phyloP scores from a whole-genome alignment of 2,888 invertebrate genomes.

The Pollenia griseotomentosa region DNA sequence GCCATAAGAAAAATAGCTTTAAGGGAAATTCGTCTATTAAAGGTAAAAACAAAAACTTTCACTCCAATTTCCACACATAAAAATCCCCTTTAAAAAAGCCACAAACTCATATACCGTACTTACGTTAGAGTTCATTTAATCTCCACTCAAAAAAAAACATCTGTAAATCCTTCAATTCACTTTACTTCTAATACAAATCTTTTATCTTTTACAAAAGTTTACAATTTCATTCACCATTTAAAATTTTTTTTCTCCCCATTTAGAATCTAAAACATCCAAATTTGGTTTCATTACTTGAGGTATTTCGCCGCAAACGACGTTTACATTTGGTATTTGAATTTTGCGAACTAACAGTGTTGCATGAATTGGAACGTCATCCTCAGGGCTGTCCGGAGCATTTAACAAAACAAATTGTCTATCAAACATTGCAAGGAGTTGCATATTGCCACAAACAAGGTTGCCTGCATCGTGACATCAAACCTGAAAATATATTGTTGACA shows the following conservation, averaged over 20 bases:
- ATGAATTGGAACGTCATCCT: conserved; percentile 97
- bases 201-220: background rate
- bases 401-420: conserved; percentile 97
- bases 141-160: background rate
- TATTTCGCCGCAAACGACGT: conserved; percentile 97
- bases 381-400: conserved; percentile 95
- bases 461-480: conserved; percentile 98
- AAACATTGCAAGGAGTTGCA: conserved; percentile 96
- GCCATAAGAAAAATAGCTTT: conserved; percentile 98
- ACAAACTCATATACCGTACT: too few relatives aligned
- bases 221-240: background rate
- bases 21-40: conserved; percentile 96
- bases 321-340: conserved; percentile 99
- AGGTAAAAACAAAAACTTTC: conserved; percentile 86
- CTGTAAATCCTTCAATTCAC: background rate
- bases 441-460: conserved; percentile 98
- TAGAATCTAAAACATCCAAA: conserved; percentile 99
- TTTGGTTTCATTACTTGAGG: conserved; percentile 97
- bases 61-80: too few relatives aligned
- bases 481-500: conserved; percentile 98
- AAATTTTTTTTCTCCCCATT: background rate
- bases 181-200: background rate
- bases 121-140: background rate
- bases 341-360: conserved; percentile 98
- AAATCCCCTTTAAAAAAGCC: too few relatives aligned